A percentile compares a stretch with the other conserved stretches of the same genome.
Evolutionary conservation across 2,888 invertebrate genomes (phyloP).

Genomic region (Drosophila multiciliata): DNA sequence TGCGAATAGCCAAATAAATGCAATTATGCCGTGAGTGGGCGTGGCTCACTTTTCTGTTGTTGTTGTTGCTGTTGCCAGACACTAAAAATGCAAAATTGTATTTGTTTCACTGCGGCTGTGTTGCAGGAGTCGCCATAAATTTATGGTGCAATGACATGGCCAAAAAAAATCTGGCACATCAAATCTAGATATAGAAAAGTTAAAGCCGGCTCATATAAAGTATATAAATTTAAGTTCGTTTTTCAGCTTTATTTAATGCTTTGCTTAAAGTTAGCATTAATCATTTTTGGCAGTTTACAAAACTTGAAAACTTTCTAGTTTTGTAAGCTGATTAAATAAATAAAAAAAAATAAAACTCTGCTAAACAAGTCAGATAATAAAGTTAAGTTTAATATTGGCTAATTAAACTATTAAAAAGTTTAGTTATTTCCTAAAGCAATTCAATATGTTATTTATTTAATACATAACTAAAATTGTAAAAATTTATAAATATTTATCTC

Average conservation of each 20-base stretch:
- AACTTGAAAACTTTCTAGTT: neutral
- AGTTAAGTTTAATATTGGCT: neutral
- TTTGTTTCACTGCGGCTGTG: conserved; percentile 55
- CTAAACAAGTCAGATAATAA: neutral
- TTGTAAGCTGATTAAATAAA: neutral
- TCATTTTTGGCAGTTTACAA: neutral
- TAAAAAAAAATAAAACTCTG: neutral
- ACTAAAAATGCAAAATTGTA: conserved; percentile 4
- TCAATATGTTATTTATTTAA: neutral
- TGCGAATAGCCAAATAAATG: conserved; percentile 49
- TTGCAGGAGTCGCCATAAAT: conserved; percentile 40
- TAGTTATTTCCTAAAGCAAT: neutral
- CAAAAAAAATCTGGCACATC: conserved; percentile 7
- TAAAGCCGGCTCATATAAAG: neutral
- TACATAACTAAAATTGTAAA: neutral
- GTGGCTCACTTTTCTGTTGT: conserved; percentile 46
- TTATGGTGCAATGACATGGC: conserved; percentile 36
- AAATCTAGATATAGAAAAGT: neutral
- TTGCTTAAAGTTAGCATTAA: neutral
- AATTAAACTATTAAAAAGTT: neutral
- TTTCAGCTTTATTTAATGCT: neutral
- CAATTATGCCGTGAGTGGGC: conserved; percentile 68
- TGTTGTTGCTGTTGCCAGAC: conserved; percentile 12
- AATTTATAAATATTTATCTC: neutral
- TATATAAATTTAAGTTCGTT: neutral